Base-by-base conservation (phyloP, 2,888 invertebrate genomes). In the Erebia ligea region DNA sequence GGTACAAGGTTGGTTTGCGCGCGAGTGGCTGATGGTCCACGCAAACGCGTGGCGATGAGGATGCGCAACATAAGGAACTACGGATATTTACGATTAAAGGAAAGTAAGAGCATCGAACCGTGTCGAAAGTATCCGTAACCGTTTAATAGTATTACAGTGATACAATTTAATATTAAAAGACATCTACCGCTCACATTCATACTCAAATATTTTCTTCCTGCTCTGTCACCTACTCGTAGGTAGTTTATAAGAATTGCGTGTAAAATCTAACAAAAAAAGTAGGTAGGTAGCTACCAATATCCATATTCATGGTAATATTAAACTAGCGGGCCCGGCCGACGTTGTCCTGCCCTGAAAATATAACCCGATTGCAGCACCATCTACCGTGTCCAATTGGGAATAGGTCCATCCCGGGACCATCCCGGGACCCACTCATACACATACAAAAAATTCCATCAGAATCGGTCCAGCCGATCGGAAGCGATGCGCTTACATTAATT, bases 21-120 rank as follows among this genome's bases (percentile, higher is more conserved):
- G 73, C 69, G 69, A 73, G 74, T 68, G 69, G 67, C 74, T 70
- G 68, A 75, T 78, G 80, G 77, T 80, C 82, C 80, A 82, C 76
- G 71, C 72, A 72, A 70, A 52, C 70, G 79, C 66, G 75, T 80
- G 74, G 75, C 80, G 75, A 78, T 76, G 79, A 83, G 82, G 82
- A 84, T 82, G 77, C 81, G 69, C 74, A 76, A 78, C 79, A 85
- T 77, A 81, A 86, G 89, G 86, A 90, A 89, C 80, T 76, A 81
- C 77, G 75, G 78, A 77, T 81, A 80, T 81, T 80, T 82, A 82
- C 81, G 76, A 82, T 81, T 82, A 82, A 81, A 84, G 77, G 86
- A 91, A 92, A 91, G 91, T 91, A 89, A 91, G 87, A 89, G 86
- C 81, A 82, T 75, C 80, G 82, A 82, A 82, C 79, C 82, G 83